Evolutionary conservation across 2,797 vertebrate species (phyloP).

Genomic region (Mormyrops boulengeri): DNA sequence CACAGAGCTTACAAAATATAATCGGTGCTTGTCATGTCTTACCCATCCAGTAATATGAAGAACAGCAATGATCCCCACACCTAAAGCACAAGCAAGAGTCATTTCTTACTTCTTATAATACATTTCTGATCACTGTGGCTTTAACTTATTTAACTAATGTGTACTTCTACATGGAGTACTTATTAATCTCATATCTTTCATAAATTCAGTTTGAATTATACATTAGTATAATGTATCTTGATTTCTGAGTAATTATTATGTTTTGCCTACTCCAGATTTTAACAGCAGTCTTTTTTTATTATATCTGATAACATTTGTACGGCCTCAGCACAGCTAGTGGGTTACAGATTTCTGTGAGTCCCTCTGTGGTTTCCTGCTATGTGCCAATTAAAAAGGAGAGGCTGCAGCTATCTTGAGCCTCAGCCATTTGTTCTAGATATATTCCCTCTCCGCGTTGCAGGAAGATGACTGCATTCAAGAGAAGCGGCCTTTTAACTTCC

Average conservation of each 20-base stretch:
- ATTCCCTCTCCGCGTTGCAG: background rate
- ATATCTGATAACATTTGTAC: background rate
- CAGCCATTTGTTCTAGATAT: background rate
- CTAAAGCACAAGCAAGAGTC: background rate
- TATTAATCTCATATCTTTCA: background rate
- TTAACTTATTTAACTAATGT: background rate
- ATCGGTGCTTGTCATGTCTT: background rate
- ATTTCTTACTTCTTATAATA: background rate
- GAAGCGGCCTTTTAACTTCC: background rate
- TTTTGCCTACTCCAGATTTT: background rate
- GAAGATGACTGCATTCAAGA: background rate
- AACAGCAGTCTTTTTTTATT: background rate
- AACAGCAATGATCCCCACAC: background rate
- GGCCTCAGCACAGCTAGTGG: background rate
- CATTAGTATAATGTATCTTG: background rate
- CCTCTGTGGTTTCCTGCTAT: background rate
- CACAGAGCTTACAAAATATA: background rate
- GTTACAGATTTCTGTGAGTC: background rate
- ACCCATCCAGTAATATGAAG: background rate
- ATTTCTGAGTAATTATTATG: background rate
- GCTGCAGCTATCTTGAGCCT: background rate
- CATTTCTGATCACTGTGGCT: background rate
- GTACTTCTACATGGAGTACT: background rate
- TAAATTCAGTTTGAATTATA: background rate
- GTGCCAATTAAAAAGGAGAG: background rate